Evolutionary conservation across 1,140 invertebrate species (phyloP), one percentile per base, ranked within the genome.

Genomic region (Zophobas morio): DNA sequence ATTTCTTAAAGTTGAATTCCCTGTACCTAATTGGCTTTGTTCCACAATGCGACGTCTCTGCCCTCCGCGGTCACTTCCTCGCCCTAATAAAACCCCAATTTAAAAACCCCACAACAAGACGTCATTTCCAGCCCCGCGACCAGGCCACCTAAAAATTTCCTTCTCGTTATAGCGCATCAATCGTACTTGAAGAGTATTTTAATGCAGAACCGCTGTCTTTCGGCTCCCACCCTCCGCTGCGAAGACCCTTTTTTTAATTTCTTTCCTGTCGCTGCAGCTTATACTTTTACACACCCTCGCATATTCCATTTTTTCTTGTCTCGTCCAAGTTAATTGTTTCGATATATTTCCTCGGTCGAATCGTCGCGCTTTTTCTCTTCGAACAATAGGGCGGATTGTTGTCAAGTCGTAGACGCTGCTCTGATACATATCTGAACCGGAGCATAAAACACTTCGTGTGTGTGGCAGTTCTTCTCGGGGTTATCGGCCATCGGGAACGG

Each of bases 61-160:
- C 20, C 20, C 20, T 20, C 20, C 20, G 20, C 84, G 84, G 84
- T 85, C 84, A 85, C 84, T 84, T 84, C 84, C 78, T 73, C 80
- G 81, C 84, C 82, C 83, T 72, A 84, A 83, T 81, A 81, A 54
- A 35, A 56, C 53, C 56, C 76, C 74, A 75, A 77, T 42, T 42
- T 60, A n/a, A 4, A 56, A 63, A 39, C 77, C 70, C 78, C 70
- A 20, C 47, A n/a, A 8, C 73, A 70, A 39, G 74, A 78, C 84
- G 84, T 84, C 83, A 84, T 78, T 79, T 75, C 53, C 83, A 84
- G 78, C 56, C 34, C 72, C 51, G 57, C 66, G 47, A 75, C 56
- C 66, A 56, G 60, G 70, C 47, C 56, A 57, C 66, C 76, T 60
- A 37, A 78, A 71, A 56, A 40, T 72, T 40, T 70, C 51, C 5